Evolutionary conservation across 2,888 invertebrate species (phyloP).

Genomic region (Argyra leucocephala): DNA sequence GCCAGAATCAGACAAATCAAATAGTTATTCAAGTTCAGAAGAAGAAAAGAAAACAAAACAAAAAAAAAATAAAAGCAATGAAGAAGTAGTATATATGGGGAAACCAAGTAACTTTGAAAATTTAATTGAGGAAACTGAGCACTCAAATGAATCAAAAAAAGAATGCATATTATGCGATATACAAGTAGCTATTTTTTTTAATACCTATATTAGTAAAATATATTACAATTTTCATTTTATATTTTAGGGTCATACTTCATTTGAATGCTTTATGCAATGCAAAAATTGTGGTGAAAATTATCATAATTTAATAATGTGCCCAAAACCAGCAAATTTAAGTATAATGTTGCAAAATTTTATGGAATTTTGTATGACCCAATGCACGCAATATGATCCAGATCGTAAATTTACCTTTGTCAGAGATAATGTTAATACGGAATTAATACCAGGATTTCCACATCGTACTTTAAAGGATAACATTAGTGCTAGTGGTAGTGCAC

Average conservation of each 20-base stretch:
- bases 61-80: background rate
- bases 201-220: background rate
- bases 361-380: slow-evolving; percentile 38
- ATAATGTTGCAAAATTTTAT: slow-evolving; percentile 36
- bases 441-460: background rate
- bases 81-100: background rate
- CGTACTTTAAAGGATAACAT: background rate
- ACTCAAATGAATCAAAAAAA: background rate
- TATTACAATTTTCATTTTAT: slow-evolving; percentile 13
- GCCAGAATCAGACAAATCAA: no score
- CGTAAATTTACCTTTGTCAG: background rate
- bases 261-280: slow-evolving; percentile 37
- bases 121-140: slow-evolving; percentile 32
- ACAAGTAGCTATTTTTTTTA: slow-evolving; percentile 25
- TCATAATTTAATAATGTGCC: slow-evolving; percentile 33
- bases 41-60: background rate
- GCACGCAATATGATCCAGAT: slow-evolving; percentile 7
- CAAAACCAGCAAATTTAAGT: slow-evolving; percentile 34
- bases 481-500: background rate
- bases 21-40: background rate
- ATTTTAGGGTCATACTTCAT: slow-evolving; percentile 34
- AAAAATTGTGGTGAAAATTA: slow-evolving; percentile 35
- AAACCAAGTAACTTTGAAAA: slow-evolving; percentile 22
- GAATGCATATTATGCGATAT: slow-evolving; percentile 36
- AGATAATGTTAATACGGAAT: slow-evolving; percentile 5